phyloP scores from a whole-genome alignment of 2,888 invertebrate species.

The Xanthorhoe designata region DNA sequence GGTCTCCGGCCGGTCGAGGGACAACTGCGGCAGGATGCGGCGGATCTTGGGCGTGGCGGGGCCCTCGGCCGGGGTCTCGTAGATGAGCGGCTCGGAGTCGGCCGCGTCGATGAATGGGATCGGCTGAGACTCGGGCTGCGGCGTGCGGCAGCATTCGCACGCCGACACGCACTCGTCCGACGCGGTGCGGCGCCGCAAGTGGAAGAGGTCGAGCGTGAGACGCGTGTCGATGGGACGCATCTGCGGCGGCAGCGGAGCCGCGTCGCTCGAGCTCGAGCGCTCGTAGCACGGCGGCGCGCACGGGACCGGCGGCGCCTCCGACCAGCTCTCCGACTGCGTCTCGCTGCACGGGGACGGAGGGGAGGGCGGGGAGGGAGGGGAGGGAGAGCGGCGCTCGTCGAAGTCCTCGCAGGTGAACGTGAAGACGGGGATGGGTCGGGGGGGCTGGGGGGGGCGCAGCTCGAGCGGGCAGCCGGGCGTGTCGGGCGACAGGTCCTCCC shows the following conservation, averaged over 20 bases:
- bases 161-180: conserved; percentile 76
- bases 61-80: conserved; percentile 66
- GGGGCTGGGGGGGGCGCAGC: conserved; percentile 52
- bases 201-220: conserved; percentile 71
- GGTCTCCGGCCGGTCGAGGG: conserved; percentile 69
- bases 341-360: conserved; percentile 23
- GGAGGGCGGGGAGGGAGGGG: conserved; percentile 11
- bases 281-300: conserved; percentile 64
- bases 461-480: conserved; percentile 75
- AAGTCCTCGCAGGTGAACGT: conserved; percentile 80
- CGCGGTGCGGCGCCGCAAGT: conserved; percentile 69
- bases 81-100: conserved; percentile 76
- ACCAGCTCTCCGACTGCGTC: conserved; percentile 38
- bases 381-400: conserved; percentile 52
- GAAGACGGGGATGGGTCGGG: conserved; percentile 73
- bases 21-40: conserved; percentile 75
- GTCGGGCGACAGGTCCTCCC: conserved; percentile 73
- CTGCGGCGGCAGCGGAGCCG: conserved; percentile 69
- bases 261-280: conserved; percentile 67
- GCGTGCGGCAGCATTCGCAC: conserved; percentile 79
- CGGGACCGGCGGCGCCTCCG: conserved; percentile 60
- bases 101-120: conserved; percentile 82
- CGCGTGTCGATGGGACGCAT: conserved; percentile 77
- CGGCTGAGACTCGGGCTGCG: conserved; percentile 72
- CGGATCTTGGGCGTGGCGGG: conserved; percentile 75